Evolutionary conservation across 1,140 invertebrate genomes (phyloP).

Genomic region (Orchesella cincta): DNA sequence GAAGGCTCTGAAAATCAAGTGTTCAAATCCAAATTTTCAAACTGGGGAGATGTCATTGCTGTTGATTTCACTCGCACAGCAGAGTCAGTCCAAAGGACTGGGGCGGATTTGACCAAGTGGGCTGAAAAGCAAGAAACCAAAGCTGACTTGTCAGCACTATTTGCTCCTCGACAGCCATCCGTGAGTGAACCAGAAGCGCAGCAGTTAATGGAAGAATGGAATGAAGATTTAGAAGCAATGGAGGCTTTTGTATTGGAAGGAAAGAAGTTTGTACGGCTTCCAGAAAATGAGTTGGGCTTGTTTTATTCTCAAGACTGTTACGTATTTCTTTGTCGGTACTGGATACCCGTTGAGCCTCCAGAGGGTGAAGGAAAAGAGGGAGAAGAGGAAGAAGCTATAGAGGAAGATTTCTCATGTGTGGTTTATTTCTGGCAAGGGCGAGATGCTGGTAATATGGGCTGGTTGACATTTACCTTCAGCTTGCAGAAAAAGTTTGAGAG

Average conservation of each 20-base stretch:
- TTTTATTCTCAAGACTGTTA: constrained; percentile 97
- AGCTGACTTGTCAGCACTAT: constrained; percentile 75
- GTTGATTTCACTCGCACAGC: constrained; percentile 98
- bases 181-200: constrained; percentile 85
- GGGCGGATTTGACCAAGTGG: constrained; percentile 93
- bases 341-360: constrained; percentile 70
- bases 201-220: constrained; percentile 88
- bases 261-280: constrained; percentile 92
- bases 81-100: constrained; percentile 92
- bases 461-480: constrained; percentile 98
- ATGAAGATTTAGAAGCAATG: constrained; percentile 94
- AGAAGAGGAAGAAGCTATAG: constrained; percentile 64
- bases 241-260: constrained; percentile 69
- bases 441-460: constrained; percentile 97
- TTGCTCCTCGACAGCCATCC: constrained; percentile 87
- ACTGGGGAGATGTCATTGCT: constrained; percentile 98
- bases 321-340: constrained; percentile 95
- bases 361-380: constrained; percentile 60
- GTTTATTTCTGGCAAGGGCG: constrained; percentile 99
- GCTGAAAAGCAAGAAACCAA: constrained; percentile 86
- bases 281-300: constrained; percentile 88
- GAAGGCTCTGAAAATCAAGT: constrained; percentile 80
- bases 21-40: constrained; percentile 95
- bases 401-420: constrained; percentile 92
- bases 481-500: constrained; percentile 97